Percentiles rank a stretch among this genome's conserved stretches.
These are phyloP conservation scores for Selene dorsalis DNA, from an alignment of 2,797 vertebrate genomes.

Conservation along the genomic window DNA sequence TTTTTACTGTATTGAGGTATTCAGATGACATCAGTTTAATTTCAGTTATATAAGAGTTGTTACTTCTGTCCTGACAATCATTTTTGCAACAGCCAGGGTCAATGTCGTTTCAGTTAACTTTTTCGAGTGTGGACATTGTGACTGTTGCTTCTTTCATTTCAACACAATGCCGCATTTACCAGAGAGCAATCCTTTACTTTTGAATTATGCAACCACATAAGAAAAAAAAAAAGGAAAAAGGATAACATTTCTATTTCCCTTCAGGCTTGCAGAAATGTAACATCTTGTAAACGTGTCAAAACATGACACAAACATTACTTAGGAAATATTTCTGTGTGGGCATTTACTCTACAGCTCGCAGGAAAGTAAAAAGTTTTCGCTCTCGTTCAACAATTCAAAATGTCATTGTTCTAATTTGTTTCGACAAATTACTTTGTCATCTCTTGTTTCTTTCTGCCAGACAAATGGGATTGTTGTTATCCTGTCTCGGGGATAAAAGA, in stretches of 20 bases:
- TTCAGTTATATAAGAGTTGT: neutral
- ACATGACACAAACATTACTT: neutral
- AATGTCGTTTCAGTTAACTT: constrained; percentile 11
- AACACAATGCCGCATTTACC: constrained; percentile 14
- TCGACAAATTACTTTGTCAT: neutral
- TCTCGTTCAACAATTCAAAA: neutral
- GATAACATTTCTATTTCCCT: neutral
- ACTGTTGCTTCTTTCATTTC: constrained; percentile 2
- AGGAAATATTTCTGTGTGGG: neutral
- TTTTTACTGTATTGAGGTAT: neutral
- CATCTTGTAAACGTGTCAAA: neutral
- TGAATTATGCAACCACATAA: constrained; percentile 16
- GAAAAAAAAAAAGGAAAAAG: constrained; percentile 4
- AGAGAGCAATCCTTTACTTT: constrained; percentile 11
- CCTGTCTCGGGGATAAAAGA: neutral
- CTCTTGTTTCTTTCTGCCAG: neutral
- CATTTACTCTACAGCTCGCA: neutral
- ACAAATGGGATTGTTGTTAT: constrained; percentile 13
- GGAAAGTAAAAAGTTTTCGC: neutral
- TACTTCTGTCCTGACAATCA: neutral
- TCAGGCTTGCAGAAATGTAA: neutral
- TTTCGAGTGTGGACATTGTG: neutral
- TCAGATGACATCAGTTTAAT: neutral
- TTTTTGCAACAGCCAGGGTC: constrained; percentile 16
- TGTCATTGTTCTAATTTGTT: neutral